Conservation (phyloP, 2,888 invertebrate species). For the Ichneumoninae sp. region DNA sequence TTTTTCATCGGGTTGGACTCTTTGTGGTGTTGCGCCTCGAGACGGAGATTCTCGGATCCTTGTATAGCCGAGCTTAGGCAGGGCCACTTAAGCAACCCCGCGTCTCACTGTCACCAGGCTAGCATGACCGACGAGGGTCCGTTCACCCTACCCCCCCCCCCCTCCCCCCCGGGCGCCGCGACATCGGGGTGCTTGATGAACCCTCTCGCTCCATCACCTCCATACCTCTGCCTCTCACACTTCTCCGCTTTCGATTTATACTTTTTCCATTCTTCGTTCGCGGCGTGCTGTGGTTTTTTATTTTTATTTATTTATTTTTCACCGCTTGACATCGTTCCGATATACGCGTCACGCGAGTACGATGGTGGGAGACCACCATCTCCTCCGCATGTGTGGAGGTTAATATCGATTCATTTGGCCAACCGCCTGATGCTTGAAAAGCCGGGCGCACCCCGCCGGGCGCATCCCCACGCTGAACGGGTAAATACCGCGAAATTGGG, state of each 20-base stretch:
- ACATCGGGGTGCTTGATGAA: neutral
- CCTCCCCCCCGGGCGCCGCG: neutral
- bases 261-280: conserved; percentile 57
- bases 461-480: conserved; percentile 1
- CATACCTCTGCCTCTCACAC: conserved; percentile 40
- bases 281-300: conserved; percentile 2
- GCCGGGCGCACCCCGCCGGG: neutral
- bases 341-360: conserved; percentile 60
- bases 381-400: conserved; percentile 49
- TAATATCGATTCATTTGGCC: conserved; percentile 38
- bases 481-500: neutral
- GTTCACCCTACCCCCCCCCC: conserved; percentile 36
- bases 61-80: conserved; percentile 59
- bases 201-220: conserved; percentile 31
- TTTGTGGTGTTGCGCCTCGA: conserved; percentile 74
- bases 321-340: conserved; percentile 17
- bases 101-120: conserved; percentile 82
- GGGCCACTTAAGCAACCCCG: conserved; percentile 81
- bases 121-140: conserved; percentile 76
- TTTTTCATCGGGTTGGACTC: conserved; percentile 74
- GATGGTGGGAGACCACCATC: conserved; percentile 63
- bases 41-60: conserved; percentile 70
- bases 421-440: neutral
- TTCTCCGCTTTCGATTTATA: conserved; percentile 50
- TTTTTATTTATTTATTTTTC: neutral